phyloP scores from a whole-genome alignment of 2,888 invertebrate genomes.

The Lomographa bimaculata region DNA sequence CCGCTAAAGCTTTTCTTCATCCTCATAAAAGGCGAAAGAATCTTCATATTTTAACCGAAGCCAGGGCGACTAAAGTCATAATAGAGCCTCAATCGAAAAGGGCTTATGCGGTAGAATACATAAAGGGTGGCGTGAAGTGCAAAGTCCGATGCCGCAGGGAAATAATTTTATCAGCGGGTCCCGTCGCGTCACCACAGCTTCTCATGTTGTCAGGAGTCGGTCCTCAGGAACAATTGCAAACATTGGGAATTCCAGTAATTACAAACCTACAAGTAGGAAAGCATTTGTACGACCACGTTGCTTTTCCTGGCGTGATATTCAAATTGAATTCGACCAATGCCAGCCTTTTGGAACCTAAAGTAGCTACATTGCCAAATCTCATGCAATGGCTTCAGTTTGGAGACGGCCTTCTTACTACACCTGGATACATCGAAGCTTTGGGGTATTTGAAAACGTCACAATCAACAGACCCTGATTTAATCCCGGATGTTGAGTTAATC shows the following conservation, averaged over 20 bases:
- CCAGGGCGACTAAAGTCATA: slow-evolving; percentile 66
- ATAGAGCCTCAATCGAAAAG: slow-evolving; percentile 82
- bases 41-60: slow-evolving; percentile 76
- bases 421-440: slow-evolving; percentile 87
- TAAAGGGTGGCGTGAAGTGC: slow-evolving; percentile 76
- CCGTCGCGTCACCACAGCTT: slow-evolving; percentile 94
- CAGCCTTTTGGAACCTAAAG: slow-evolving; percentile 66
- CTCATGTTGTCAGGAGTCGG: slow-evolving; percentile 94
- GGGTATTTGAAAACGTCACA: slow-evolving; percentile 85
- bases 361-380: slow-evolving; percentile 65
- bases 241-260: slow-evolving; percentile 84
- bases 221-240: slow-evolving; percentile 80
- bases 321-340: slow-evolving; percentile 69
- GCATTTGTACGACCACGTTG: slow-evolving; percentile 85
- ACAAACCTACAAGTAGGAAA: slow-evolving; percentile 87
- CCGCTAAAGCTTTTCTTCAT: slow-evolving; percentile 86
- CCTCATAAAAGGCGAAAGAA: slow-evolving; percentile 85
- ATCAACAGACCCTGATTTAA: slow-evolving; percentile 77
- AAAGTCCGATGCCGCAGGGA: slow-evolving; percentile 88
- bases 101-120: slow-evolving; percentile 88
- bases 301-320: slow-evolving; percentile 79
- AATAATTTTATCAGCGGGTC: slow-evolving; percentile 93
- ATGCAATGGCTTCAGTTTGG: slow-evolving; percentile 76
- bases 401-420: slow-evolving; percentile 82
- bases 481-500: slow-evolving; percentile 87